These are phyloP conservation scores for Limonius californicus DNA, from an alignment of 1,140 invertebrate genomes.

Conservation along the genomic window DNA sequence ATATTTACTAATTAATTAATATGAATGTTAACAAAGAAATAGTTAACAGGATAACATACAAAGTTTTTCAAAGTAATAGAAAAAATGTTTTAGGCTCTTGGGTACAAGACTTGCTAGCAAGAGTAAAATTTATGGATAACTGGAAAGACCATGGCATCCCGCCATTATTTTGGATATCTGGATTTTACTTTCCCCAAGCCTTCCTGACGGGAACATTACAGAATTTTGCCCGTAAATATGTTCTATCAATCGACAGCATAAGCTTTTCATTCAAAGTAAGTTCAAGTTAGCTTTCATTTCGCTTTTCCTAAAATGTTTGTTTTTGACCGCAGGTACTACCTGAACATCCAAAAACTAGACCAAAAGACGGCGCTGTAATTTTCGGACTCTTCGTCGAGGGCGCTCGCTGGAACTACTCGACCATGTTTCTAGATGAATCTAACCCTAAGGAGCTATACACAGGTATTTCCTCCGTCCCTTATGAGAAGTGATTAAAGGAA, in stretches of 20 bases:
- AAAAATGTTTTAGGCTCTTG: conserved; percentile 59
- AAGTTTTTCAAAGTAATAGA: too few relatives aligned
- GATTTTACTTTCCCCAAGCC: conserved; percentile 83
- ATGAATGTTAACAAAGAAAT: too few relatives aligned
- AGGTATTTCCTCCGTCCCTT: conserved; percentile 35
- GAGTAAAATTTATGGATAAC: conserved; percentile 60
- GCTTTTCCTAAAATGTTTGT: too few relatives aligned
- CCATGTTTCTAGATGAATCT: conserved; percentile 55
- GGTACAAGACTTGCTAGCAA: conserved; percentile 56
- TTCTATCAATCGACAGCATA: conserved; percentile 73
- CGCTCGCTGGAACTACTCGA: conserved; percentile 60
- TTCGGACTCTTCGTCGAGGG: conserved; percentile 73
- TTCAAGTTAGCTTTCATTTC: too few relatives aligned
- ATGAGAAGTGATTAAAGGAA: not conserved
- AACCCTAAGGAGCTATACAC: conserved; percentile 61
- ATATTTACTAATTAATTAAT: too few relatives aligned
- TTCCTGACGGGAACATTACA: conserved; percentile 80
- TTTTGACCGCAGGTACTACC: conserved; percentile 51
- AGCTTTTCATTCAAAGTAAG: conserved; percentile 67
- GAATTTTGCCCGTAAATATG: conserved; percentile 74
- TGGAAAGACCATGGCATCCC: conserved; percentile 71
- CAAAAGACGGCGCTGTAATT: conserved; percentile 66
- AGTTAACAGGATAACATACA: too few relatives aligned
- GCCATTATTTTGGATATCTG: conserved; percentile 77
- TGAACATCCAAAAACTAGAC: conserved; percentile 48